A percentile compares a stretch with the other conserved stretches of the same genome.
Conservation (phyloP, 2,113 vertebrate species). For the Bufo bufo region DNA sequence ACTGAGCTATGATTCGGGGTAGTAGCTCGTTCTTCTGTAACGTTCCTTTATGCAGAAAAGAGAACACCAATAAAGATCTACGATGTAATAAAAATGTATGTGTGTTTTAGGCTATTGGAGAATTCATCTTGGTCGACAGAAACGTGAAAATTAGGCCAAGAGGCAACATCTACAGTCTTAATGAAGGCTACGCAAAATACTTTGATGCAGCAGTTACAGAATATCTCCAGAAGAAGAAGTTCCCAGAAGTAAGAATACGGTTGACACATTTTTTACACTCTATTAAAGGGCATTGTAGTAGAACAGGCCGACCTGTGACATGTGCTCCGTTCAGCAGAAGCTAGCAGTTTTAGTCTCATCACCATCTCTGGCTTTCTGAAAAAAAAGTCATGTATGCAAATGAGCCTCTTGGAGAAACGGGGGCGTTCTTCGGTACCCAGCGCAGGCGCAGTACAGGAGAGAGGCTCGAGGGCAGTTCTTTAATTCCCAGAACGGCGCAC, state of each 20-base stretch:
- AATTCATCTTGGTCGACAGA: slow-evolving; percentile 93
- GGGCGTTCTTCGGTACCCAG: too few species aligned
- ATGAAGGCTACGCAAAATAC: slow-evolving; percentile 94
- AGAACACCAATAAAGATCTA: too few species aligned
- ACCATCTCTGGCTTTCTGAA: too few species aligned
- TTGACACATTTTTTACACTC: neutral
- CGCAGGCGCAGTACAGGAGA: too few species aligned
- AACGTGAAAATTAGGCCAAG: slow-evolving; percentile 94
- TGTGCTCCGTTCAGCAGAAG: too few species aligned
- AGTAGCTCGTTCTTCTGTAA: neutral
- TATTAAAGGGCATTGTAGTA: too few species aligned
- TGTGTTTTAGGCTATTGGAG: slow-evolving; percentile 84
- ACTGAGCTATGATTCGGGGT: neutral
- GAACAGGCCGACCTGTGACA: too few species aligned
- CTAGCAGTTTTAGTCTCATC: too few species aligned
- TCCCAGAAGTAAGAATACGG: slow-evolving; percentile 78
- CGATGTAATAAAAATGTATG: neutral
- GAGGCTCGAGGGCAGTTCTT: too few species aligned
- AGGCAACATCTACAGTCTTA: slow-evolving; percentile 95
- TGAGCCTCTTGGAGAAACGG: too few species aligned
- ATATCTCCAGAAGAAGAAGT: slow-evolving; percentile 94
- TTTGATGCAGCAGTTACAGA: slow-evolving; percentile 88
- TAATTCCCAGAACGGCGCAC: neutral
- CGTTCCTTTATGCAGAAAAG: too few species aligned
- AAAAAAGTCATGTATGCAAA: too few species aligned